Conservation (phyloP, 2,888 invertebrate species). For the Bruchidius siliquastri region DNA sequence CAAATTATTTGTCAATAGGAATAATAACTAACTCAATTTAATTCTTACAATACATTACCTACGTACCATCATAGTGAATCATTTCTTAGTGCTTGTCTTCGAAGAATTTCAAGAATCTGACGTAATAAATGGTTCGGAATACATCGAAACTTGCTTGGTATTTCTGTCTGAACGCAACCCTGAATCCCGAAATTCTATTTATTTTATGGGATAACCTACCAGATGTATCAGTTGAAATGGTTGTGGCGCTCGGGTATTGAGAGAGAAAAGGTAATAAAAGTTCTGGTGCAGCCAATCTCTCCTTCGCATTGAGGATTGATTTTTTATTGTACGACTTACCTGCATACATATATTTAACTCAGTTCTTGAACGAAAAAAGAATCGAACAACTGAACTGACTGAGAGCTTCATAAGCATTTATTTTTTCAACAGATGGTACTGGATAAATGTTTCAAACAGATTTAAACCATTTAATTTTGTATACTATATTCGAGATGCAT, state of each 20-base stretch:
- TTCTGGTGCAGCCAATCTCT: neutral
- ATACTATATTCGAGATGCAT: too few relatives aligned
- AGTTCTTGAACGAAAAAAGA: too few relatives aligned
- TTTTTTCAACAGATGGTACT: too few relatives aligned
- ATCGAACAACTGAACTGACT: too few relatives aligned
- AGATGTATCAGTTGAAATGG: neutral
- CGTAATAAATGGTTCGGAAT: neutral
- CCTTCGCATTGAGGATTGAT: neutral
- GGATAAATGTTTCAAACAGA: too few relatives aligned
- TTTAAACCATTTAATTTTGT: too few relatives aligned
- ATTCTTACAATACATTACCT: too few relatives aligned
- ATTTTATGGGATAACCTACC: neutral
- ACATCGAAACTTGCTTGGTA: neutral
- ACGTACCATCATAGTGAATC: neutral
- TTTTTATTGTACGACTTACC: neutral
- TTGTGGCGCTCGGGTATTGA: neutral
- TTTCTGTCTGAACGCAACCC: neutral
- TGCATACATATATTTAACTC: too few relatives aligned
- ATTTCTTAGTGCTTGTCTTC: neutral
- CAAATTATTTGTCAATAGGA: too few relatives aligned
- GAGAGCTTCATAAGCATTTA: too few relatives aligned
- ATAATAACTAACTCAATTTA: too few relatives aligned
- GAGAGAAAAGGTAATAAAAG: neutral
- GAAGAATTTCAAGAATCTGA: neutral
- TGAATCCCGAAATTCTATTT: neutral